These are phyloP conservation scores for Bombus consobrinus DNA, from an alignment of 1,140 invertebrate species.

Conservation along the genomic window DNA sequence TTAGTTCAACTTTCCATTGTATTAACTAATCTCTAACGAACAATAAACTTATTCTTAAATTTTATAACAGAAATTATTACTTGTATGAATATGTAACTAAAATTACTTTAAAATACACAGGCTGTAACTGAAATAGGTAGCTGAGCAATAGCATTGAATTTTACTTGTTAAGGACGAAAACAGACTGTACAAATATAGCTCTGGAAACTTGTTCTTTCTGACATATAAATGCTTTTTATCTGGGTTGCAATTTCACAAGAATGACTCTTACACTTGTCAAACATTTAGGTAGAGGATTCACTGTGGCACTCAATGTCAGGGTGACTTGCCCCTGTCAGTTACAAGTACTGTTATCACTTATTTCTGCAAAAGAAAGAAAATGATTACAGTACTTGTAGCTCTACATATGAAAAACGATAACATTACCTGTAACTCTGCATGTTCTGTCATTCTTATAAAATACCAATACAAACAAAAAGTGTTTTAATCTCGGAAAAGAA, in stretches of 20 bases:
- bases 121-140: too few relatives aligned
- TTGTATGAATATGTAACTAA: too few relatives aligned
- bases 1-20: too few relatives aligned
- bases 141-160: too few relatives aligned
- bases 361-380: background rate
- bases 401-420: background rate
- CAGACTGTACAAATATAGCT: too few relatives aligned
- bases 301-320: background rate
- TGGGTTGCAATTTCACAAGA: background rate
- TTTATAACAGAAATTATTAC: too few relatives aligned
- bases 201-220: too few relatives aligned
- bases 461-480: background rate
- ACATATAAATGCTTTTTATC: background rate
- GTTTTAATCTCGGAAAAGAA: background rate
- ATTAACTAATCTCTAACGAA: too few relatives aligned
- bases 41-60: too few relatives aligned
- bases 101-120: too few relatives aligned
- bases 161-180: too few relatives aligned
- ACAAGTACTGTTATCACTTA: background rate
- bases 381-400: background rate
- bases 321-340: background rate
- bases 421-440: background rate
- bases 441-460: background rate
- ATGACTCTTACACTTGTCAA: background rate
- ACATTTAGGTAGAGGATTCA: too few relatives aligned